These are phyloP conservation scores for Taurulus bubalis DNA, from an alignment of 2,113 vertebrate genomes.

Conservation along the genomic window DNA sequence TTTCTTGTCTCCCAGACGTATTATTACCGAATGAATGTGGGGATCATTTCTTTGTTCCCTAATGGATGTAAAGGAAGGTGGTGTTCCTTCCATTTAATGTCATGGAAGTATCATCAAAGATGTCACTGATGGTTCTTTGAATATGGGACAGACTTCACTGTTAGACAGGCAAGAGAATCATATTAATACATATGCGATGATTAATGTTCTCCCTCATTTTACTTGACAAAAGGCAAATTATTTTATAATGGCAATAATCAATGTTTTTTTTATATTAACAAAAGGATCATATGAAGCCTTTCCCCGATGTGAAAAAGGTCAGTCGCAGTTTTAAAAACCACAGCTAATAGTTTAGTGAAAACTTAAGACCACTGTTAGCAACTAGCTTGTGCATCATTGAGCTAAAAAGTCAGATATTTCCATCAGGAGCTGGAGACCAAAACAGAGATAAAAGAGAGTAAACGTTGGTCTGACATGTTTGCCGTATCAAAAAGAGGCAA, in stretches of 20 bases:
- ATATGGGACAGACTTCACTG: not conserved
- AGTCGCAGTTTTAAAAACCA: too few relatives aligned
- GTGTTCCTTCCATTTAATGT: not conserved
- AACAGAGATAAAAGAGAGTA: not conserved
- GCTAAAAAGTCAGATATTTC: not conserved
- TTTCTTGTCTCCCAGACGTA: not conserved
- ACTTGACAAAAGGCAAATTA: too few relatives aligned
- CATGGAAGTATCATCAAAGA: not conserved
- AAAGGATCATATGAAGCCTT: not conserved
- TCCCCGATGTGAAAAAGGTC: not conserved
- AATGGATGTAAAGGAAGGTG: slow-evolving; percentile 2
- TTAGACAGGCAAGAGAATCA: not conserved
- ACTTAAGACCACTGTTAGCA: not conserved
- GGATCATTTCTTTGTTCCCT: not conserved
- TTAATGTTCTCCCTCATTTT: not conserved
- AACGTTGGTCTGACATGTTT: not conserved
- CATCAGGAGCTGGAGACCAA: not conserved
- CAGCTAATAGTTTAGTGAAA: not conserved
- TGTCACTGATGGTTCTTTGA: not conserved
- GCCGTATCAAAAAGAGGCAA: not conserved
- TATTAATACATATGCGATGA: not conserved
- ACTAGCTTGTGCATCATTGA: not conserved
- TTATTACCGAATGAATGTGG: not conserved
- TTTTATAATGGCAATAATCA: too few relatives aligned
- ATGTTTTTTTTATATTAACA: not conserved